A percentile compares a stretch with the other conserved stretches of the same genome.
phyloP scores from a whole-genome alignment of 2,113 vertebrate genomes.

The Notarius quadriscutis region DNA sequence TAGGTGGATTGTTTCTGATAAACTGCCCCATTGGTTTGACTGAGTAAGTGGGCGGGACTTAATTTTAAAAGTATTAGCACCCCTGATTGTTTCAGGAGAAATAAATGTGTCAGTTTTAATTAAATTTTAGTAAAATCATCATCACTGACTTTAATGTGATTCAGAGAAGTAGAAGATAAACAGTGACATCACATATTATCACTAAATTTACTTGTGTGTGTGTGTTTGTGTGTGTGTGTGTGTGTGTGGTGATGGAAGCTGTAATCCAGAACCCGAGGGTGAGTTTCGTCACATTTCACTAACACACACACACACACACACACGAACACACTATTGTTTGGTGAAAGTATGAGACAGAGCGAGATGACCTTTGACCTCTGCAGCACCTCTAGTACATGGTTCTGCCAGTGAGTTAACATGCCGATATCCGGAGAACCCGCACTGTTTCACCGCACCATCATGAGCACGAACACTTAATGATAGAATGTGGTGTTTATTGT shows the following conservation, averaged over 20 bases:
- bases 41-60: neutral
- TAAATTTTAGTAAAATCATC: no score
- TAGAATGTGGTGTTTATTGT: neutral
- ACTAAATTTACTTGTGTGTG: neutral
- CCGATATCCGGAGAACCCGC: neutral
- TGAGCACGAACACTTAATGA: neutral
- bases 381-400: slow-evolving; percentile 34
- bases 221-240: neutral
- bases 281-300: slow-evolving; percentile 28
- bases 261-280: neutral
- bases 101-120: neutral
- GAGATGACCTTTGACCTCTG: slow-evolving; percentile 42
- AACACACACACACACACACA: slow-evolving; percentile 13
- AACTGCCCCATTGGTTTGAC: neutral
- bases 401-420: slow-evolving; percentile 33
- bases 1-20: neutral
- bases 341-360: slow-evolving; percentile 30
- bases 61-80: neutral
- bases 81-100: neutral
- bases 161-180: neutral
- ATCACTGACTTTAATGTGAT: no score
- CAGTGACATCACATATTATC: neutral
- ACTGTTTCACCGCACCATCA: neutral
- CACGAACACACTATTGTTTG: slow-evolving; percentile 34
- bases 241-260: neutral